Evolutionary conservation across 2,797 vertebrate species (phyloP), one percentile per base, ranked within the genome.

Genomic region (Ctenochaetus hawaiiensis): DNA sequence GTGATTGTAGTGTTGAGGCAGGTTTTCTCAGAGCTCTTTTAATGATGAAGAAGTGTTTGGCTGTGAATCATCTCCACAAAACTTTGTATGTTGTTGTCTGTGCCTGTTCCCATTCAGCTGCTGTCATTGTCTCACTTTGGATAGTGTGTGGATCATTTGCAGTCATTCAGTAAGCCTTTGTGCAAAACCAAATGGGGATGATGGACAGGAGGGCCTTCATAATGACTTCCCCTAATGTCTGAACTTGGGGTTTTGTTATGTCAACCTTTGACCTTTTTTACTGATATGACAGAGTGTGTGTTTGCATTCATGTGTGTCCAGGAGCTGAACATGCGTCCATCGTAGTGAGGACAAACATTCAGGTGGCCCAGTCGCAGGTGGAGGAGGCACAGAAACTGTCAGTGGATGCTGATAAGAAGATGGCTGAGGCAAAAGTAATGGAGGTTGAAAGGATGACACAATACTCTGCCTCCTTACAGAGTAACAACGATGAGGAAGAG

Each of bases 241-340:
- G 61, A 78, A 71, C 16, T 23, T 8, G 17, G 85, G 62, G 26
- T 41, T 54, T 44, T 71, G 62, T 57, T 26, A 34, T 64, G 20
- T 51, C 39, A 73, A 47, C n/a, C 67, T 70, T 80, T 84, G 65
- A 83, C 68, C 62, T 43, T 17, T 67, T 75, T 54, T 16, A 48
- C 10, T 41, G 26, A 10, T 56, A 12, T 68, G 23, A 81, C 65
- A 26, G 44, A 43, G 59, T n/a, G 37, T 60, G 20, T 73, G 51
- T 63, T 30, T 43, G 20, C 20, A 11, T 70, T 1, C 56, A 16
- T 75, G 41, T 74, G 8, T 85, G 73, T 64, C 30, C 92, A 99
- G 98, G 98, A 84, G 97, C 97, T 0, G 97, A 98, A 45, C 96
- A 97, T 44, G 96, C 97, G 1, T 97, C 95, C 0, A 43, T 97